A percentile compares a stretch with the other conserved stretches of the same genome.
phyloP scores from a whole-genome alignment of 2,888 invertebrate genomes.

The Drosophila birchii region DNA sequence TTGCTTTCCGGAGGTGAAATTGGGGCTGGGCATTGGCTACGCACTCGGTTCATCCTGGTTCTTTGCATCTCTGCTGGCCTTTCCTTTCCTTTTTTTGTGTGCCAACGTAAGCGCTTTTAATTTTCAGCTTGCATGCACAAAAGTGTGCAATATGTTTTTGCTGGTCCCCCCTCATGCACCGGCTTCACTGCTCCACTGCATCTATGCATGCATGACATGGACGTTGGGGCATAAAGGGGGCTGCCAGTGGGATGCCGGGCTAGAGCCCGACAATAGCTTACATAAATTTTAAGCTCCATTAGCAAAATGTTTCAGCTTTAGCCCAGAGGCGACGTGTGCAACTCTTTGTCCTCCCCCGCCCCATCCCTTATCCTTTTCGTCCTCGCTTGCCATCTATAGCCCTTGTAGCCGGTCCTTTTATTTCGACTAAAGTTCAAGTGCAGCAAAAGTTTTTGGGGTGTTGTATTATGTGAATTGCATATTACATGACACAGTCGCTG shows the following conservation, averaged over 20 bases:
- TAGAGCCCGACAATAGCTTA: conserved; percentile 71
- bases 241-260: not conserved
- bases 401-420: conserved; percentile 11
- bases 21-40: conserved; percentile 34
- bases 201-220: conserved; percentile 74
- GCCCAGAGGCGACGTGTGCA: conserved; percentile 64
- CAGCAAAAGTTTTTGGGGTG: conserved; percentile 73
- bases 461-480: conserved; percentile 72
- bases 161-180: not conserved
- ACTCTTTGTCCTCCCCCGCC: not conserved
- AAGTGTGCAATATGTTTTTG: conserved; percentile 79
- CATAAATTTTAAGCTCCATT: conserved; percentile 81
- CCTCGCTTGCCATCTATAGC: not conserved
- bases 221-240: conserved; percentile 33
- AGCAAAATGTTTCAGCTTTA: conserved; percentile 72
- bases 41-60: conserved; percentile 58
- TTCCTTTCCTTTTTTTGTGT: conserved; percentile 45
- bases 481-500: conserved; percentile 55
- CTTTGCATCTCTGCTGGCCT: conserved; percentile 37
- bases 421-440: conserved; percentile 69
- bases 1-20: conserved; percentile 37
- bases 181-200: conserved; percentile 52
- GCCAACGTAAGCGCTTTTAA: conserved; percentile 78
- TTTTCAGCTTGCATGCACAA: conserved; percentile 81
- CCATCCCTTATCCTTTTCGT: not conserved